Evolutionary conservation across 2,888 invertebrate species (phyloP).

Genomic region (Spilosoma lubricipeda): DNA sequence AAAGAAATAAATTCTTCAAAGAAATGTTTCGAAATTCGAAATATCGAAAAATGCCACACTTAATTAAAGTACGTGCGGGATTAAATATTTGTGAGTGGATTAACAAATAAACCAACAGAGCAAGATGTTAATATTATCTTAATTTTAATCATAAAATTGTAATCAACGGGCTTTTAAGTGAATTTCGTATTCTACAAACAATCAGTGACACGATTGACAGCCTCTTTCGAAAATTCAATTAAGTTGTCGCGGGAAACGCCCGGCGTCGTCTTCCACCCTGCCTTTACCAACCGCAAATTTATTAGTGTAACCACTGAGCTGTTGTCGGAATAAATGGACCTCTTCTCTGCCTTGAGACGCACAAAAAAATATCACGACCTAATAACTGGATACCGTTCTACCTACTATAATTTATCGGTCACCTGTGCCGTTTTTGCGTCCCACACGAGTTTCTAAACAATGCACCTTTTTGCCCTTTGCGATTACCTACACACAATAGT

Average conservation of each 20-base stretch:
- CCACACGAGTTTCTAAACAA: conserved; percentile 62
- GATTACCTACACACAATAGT: conserved; percentile 60
- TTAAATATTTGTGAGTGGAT: background rate
- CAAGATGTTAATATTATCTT: background rate
- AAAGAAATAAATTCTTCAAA: background rate
- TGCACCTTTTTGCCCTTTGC: conserved; percentile 63
- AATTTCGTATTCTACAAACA: conserved; percentile 39
- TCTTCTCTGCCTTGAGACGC: conserved; percentile 14
- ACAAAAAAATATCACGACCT: conserved; percentile 21
- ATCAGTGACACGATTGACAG: conserved; percentile 46
- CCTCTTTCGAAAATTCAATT: conserved; percentile 67
- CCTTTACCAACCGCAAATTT: conserved; percentile 61
- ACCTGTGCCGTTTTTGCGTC: conserved; percentile 67
- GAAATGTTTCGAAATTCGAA: background rate
- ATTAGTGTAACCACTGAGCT: conserved; percentile 60
- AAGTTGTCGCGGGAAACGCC: conserved; percentile 63
- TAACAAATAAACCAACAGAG: background rate
- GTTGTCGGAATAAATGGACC: conserved; percentile 36
- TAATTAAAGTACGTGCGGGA: background rate
- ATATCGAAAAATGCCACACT: background rate
- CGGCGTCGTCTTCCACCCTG: conserved; percentile 44
- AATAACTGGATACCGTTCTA: conserved; percentile 25
- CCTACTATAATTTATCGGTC: conserved; percentile 62
- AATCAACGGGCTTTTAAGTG: conserved; percentile 17
- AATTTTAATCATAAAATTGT: conserved; percentile 10